These are phyloP conservation scores for Coleophora flavipennella DNA, from an alignment of 2,888 invertebrate species.

Conservation along the genomic window DNA sequence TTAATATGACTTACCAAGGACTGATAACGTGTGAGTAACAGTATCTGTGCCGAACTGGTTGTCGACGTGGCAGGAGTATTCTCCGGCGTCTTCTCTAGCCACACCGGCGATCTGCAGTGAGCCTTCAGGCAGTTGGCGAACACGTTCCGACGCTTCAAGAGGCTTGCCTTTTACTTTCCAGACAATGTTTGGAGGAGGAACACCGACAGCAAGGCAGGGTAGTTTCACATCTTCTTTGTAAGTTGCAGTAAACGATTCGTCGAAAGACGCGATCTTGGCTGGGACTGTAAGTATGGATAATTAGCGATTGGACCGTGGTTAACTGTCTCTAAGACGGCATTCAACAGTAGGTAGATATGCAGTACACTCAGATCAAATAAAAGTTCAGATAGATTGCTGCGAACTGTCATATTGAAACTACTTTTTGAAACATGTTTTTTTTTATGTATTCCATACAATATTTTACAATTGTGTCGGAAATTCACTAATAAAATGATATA, in stretches of 20 bases:
- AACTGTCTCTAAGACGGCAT: too few species aligned
- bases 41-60: conserved; percentile 95
- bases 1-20: conserved; percentile 75
- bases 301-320: conserved; percentile 1
- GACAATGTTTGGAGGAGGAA: conserved; percentile 89
- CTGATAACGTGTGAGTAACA: conserved; percentile 90
- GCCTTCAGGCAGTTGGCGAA: conserved; percentile 90
- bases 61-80: conserved; percentile 94
- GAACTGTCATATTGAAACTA: too few species aligned
- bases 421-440: too few species aligned
- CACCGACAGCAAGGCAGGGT: conserved; percentile 93
- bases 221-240: conserved; percentile 93
- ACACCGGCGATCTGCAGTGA: conserved; percentile 92
- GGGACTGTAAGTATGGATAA: conserved; percentile 75
- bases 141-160: conserved; percentile 85
- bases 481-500: too few species aligned
- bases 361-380: too few species aligned
- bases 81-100: conserved; percentile 91
- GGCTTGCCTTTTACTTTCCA: conserved; percentile 91
- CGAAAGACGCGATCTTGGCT: conserved; percentile 95
- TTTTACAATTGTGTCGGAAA: too few species aligned
- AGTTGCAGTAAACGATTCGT: conserved; percentile 92
- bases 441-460: too few species aligned
- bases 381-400: too few species aligned
- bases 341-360: too few species aligned